Percentiles rank a stretch among this genome's conserved stretches.
These are phyloP conservation scores for Lacanobia oleracea DNA, from an alignment of 2,888 invertebrate genomes.

Conservation along the genomic window DNA sequence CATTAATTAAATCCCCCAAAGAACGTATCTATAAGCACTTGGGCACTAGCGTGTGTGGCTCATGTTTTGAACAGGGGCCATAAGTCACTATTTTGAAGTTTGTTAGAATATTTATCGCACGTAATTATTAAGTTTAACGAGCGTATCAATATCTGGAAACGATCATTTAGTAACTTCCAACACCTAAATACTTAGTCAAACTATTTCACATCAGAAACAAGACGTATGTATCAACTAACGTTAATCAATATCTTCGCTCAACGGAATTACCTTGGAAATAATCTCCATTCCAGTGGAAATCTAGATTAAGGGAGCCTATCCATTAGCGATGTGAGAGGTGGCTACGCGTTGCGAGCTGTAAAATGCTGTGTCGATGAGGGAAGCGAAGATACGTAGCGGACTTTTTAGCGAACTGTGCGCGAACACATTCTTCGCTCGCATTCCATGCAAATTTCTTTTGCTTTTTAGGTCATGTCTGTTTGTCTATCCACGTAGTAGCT, in stretches of 20 bases:
- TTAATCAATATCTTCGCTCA: constrained; percentile 51
- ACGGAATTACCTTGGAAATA: constrained; percentile 54
- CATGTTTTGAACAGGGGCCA: too few relatives aligned
- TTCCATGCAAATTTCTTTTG: too few relatives aligned
- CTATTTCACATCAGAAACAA: constrained; percentile 8
- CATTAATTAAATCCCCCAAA: too few relatives aligned
- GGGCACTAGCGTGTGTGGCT: too few relatives aligned
- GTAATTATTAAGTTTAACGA: background rate
- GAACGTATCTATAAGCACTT: too few relatives aligned
- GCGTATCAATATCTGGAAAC: background rate
- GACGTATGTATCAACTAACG: constrained; percentile 5
- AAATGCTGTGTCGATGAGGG: background rate
- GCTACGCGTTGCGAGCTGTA: background rate
- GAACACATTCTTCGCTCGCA: too few relatives aligned
- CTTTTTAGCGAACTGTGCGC: too few relatives aligned
- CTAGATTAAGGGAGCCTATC: constrained; percentile 40
- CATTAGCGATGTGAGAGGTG: background rate
- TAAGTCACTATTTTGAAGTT: background rate
- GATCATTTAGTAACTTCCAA: background rate
- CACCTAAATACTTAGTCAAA: background rate
- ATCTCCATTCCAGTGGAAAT: constrained; percentile 60
- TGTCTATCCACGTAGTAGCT: too few relatives aligned
- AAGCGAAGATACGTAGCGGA: too few relatives aligned
- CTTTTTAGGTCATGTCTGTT: too few relatives aligned
- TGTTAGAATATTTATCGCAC: background rate